Evolutionary conservation across 2,113 vertebrate species (phyloP).

Genomic region (Oryzias celebensis): DNA sequence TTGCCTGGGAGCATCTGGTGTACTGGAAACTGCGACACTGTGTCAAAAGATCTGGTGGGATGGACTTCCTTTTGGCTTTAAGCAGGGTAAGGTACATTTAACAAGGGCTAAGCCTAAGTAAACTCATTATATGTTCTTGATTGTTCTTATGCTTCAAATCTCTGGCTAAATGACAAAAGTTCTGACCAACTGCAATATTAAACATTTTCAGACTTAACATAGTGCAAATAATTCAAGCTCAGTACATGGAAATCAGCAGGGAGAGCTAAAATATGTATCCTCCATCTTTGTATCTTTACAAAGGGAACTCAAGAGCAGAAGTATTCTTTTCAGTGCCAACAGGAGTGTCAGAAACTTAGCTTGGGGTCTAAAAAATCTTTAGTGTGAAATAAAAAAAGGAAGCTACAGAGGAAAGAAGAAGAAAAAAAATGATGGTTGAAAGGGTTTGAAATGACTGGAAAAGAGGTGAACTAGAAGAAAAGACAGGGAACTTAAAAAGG

Average conservation of each 20-base stretch:
- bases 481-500: neutral
- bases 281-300: constrained; percentile 13
- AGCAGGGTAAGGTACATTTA: constrained; percentile 79
- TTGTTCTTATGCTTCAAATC: no score
- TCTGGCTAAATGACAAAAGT: no score
- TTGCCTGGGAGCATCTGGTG: constrained; percentile 89
- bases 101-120: no score
- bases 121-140: no score
- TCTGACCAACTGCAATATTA: no score
- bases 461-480: neutral
- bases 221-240: no score
- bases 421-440: neutral
- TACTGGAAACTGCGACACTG: constrained; percentile 88
- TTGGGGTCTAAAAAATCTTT: constrained; percentile 5
- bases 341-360: constrained; percentile 6
- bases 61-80: constrained; percentile 87
- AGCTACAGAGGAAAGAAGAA: neutral
- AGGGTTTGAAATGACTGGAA: neutral
- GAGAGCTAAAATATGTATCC: constrained; percentile 8
- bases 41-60: constrained; percentile 79
- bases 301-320: neutral
- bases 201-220: no score
- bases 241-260: constrained; percentile 12
- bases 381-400: neutral
- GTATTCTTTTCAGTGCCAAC: constrained; percentile 7